phyloP scores from a whole-genome alignment of 2,797 vertebrate species.

The Taenioides sp. region DNA sequence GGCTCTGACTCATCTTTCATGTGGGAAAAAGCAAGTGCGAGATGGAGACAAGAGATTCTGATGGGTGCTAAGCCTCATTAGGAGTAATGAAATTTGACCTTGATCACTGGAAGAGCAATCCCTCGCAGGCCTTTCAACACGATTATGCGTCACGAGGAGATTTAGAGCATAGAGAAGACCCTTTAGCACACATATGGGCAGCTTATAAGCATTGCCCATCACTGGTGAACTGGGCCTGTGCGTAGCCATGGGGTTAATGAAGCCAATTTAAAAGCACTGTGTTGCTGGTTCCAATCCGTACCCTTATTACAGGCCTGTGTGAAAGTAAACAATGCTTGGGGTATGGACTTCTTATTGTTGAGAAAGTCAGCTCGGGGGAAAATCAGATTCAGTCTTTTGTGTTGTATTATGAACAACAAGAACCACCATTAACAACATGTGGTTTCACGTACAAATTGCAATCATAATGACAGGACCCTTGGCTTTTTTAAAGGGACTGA shows the following conservation, averaged over 20 bases:
- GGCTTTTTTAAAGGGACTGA: neutral
- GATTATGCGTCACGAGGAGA: conserved; percentile 23
- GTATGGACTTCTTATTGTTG: neutral
- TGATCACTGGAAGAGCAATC: conserved; percentile 40
- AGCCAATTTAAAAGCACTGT: neutral
- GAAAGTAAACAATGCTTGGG: conserved; percentile 1
- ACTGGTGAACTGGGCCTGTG: conserved; percentile 7
- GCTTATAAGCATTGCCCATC: conserved; percentile 10
- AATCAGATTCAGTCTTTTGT: neutral
- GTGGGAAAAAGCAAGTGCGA: conserved; percentile 31
- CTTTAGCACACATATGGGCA: conserved; percentile 5
- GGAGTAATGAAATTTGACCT: conserved; percentile 55
- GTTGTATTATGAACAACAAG: neutral
- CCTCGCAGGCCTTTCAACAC: conserved; percentile 8
- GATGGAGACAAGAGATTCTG: conserved; percentile 33
- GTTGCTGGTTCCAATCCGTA: conserved; percentile 10
- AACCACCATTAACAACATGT: neutral
- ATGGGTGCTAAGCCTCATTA: conserved; percentile 47
- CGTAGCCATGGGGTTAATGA: conserved; percentile 9
- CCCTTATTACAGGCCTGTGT: conserved; percentile 3
- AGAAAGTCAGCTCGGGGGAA: neutral
- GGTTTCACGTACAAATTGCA: neutral
- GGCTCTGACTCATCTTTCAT: conserved; percentile 41
- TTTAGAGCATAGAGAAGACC: conserved; percentile 1
- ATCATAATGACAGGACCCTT: neutral